Evolutionary conservation across 2,888 invertebrate genomes (phyloP), one percentile per base, ranked within the genome.

Genomic region (Aspidapion aeneum): DNA sequence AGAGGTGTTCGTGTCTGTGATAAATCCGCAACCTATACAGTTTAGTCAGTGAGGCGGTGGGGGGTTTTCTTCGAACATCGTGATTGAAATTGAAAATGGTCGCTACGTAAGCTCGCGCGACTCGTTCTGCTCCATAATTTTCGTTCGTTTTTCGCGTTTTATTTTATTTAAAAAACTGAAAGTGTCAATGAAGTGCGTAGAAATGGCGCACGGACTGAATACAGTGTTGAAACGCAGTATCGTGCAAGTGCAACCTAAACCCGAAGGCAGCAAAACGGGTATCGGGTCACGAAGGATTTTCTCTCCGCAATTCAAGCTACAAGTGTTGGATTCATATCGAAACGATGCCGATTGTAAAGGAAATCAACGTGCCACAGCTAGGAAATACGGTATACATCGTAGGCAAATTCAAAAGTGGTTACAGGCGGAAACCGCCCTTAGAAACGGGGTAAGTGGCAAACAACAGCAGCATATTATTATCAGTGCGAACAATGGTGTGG

Each of bases 341-440:
- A 87, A 89, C 73, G 94, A 94, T 78, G 86, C 88, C 54, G 94
- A 94, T 78, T 94, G 94, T 80, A 90, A 93, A 74, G 93, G 93
- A 58, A 94, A 94, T 80, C 94, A 94, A 79, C 85, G 94, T 60
- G 94, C 94, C 1, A 94, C 94, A 18, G 94, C 94, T 65, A 86
- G 94, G 74, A 94, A 94, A 80, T 94, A 93, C 80, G 91, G 92
- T 63, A 94, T 94, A 69, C 94, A 94, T 79, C 85, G 94, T 63
- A 86, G 94, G 64, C 94, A 94, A 80, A 94, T 94, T 71, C 94
- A 94, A 81, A 94, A 94, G 84, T 94, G 94, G 94, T 82, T 94
- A 69, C 94, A 94, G 81, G 91, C 90, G 74, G 93, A 93, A 79
- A 86, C 87, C 66, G 89, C 88, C 77, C 81, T 94, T 68, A 85